Conservation (phyloP, 2,113 vertebrate species). For the Oceanites oceanicus region DNA sequence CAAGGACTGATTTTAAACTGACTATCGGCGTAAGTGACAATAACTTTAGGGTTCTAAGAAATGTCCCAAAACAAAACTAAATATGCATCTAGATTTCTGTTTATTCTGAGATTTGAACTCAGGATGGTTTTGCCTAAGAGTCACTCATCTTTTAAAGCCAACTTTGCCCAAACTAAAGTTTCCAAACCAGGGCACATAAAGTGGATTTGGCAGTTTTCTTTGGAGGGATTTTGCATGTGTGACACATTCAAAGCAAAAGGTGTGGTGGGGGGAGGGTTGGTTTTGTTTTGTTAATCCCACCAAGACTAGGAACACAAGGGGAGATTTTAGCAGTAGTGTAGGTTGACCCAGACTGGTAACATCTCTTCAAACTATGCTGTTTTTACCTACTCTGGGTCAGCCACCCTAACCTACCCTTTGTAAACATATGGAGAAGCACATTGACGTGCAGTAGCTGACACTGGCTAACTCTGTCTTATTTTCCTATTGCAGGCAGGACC, state of each 20-base stretch:
- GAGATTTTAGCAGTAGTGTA: background rate
- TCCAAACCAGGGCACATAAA: background rate
- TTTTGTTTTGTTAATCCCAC: background rate
- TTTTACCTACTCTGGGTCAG: background rate
- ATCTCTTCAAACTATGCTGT: background rate
- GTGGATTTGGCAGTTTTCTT: background rate
- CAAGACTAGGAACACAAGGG: background rate
- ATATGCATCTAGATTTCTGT: background rate
- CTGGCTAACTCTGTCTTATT: background rate
- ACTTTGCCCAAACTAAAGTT: background rate
- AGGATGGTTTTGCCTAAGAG: background rate
- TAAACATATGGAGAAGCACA: background rate
- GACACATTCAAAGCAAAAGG: conserved; percentile 3
- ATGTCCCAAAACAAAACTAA: background rate
- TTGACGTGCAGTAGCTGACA: background rate
- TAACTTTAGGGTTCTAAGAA: background rate
- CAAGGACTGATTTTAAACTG: background rate
- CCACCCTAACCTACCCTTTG: background rate
- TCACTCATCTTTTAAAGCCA: background rate
- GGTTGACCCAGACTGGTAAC: background rate
- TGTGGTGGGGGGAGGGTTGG: background rate
- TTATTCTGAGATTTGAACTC: background rate
- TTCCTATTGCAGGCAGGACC: background rate
- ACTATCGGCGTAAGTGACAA: background rate
- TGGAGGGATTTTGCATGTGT: background rate